Conservation (phyloP, 2,888 invertebrate genomes). For the Lasius platythorax region DNA sequence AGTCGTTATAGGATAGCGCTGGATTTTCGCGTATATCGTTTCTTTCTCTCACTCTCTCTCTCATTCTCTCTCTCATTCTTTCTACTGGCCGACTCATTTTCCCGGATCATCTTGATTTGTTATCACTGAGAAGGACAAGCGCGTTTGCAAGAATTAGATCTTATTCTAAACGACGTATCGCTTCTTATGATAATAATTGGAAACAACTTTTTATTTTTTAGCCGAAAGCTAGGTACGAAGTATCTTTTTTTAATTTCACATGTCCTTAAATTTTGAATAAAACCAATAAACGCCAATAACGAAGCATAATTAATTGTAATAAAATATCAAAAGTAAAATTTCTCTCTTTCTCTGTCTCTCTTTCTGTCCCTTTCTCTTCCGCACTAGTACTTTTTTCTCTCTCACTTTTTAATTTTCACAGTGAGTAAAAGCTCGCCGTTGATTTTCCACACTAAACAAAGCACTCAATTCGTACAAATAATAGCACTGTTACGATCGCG, state of each 20-base stretch:
- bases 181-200: slow-evolving; percentile 26
- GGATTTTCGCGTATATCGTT: slow-evolving; percentile 71
- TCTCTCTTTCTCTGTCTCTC: slow-evolving; percentile 1
- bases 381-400: slow-evolving; percentile 12
- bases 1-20: slow-evolving; percentile 77
- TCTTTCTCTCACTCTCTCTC: slow-evolving; percentile 55
- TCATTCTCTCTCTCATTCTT: slow-evolving; percentile 20
- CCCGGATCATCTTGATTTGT: slow-evolving; percentile 46
- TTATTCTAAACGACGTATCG: slow-evolving; percentile 15
- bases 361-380: slow-evolving; percentile 3
- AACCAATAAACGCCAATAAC: background rate
- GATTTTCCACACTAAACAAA: slow-evolving; percentile 49
- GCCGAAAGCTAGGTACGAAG: background rate
- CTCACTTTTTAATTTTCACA: slow-evolving; percentile 43
- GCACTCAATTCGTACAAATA: slow-evolving; percentile 50
- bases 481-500: slow-evolving; percentile 41
- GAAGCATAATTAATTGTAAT: slow-evolving; percentile 32
- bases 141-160: slow-evolving; percentile 46
- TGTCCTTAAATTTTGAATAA: background rate
- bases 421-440: slow-evolving; percentile 34
- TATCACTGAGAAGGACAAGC: slow-evolving; percentile 33
- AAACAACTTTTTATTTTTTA: background rate
- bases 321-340: slow-evolving; percentile 36
- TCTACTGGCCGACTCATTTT: slow-evolving; percentile 42
- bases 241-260: slow-evolving; percentile 1